Conservation (phyloP, 2,113 vertebrate genomes). For the Bos indicus region DNA sequence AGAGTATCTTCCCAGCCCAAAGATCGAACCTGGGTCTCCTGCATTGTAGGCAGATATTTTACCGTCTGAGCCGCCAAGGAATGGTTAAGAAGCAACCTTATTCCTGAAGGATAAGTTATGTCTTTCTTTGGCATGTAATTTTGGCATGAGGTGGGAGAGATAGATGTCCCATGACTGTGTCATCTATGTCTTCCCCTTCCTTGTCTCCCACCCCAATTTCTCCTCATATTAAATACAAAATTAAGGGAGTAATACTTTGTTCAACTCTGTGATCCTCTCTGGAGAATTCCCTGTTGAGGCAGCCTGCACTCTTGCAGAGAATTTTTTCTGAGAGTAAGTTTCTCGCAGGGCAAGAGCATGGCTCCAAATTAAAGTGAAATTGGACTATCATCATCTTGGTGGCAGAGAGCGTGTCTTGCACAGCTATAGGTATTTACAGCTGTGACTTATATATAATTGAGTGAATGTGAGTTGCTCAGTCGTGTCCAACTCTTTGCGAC, state of each 20-base stretch:
- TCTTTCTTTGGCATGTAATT: not conserved
- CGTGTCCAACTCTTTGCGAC: fast-evolving
- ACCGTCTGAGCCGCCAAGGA: not conserved
- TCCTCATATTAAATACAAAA: not conserved
- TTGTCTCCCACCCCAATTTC: not conserved
- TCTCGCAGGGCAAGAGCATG: not conserved
- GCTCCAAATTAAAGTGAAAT: not conserved
- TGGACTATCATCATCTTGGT: not conserved
- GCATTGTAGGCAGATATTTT: not conserved
- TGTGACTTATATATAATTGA: not conserved
- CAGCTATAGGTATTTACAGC: not conserved
- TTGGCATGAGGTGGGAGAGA: not conserved
- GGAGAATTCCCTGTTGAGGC: not conserved
- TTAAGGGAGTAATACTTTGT: not conserved
- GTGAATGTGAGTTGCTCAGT: not conserved
- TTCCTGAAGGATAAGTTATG: not conserved
- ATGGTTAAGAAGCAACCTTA: not conserved
- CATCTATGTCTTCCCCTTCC: not conserved
- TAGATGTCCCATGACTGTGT: not conserved
- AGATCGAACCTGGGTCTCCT: not conserved
- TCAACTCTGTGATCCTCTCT: not conserved
- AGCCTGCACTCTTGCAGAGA: not conserved
- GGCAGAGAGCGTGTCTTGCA: not conserved
- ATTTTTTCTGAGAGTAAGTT: not conserved
- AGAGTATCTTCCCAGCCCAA: not conserved